Evolutionary conservation across 1,140 invertebrate genomes (phyloP).

Genomic region (Drosophila arawakana): DNA sequence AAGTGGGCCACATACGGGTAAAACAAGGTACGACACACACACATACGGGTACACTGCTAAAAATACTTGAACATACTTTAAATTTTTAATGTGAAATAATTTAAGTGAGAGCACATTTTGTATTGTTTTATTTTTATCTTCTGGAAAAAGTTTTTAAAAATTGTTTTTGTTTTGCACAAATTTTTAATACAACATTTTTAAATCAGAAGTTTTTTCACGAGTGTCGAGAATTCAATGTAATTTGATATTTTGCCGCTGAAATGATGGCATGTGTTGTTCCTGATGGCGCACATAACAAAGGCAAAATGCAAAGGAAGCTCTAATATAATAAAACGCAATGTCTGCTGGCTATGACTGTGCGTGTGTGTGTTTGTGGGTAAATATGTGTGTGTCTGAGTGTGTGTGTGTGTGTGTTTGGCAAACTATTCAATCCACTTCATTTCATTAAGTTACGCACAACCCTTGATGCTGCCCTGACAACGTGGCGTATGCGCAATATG

Average conservation of each 20-base stretch:
- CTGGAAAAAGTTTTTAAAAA: too few species aligned
- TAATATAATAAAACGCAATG: conserved; percentile 79
- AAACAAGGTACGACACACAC: conserved; percentile 17
- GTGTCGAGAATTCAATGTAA: conserved; percentile 51
- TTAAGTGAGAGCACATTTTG: too few species aligned
- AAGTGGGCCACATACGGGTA: conserved; percentile 43
- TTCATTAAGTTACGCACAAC: conserved; percentile 76
- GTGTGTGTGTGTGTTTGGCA: conserved; percentile 29
- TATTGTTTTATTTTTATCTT: too few species aligned
- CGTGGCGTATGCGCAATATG: conserved; percentile 73
- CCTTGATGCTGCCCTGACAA: conserved; percentile 62
- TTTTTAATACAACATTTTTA: too few species aligned
- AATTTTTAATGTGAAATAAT: too few species aligned
- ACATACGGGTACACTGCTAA: conserved; percentile 34
- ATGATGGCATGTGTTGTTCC: conserved; percentile 71
- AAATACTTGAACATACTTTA: too few species aligned
- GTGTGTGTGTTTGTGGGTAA: conserved; percentile 8
- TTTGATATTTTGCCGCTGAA: conserved; percentile 76
- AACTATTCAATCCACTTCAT: conserved; percentile 80
- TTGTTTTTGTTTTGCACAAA: too few species aligned
- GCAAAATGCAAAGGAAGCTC: conserved; percentile 42
- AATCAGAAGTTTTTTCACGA: too few species aligned
- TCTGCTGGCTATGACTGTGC: conserved; percentile 2
- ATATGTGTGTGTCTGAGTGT: conserved; percentile 27
- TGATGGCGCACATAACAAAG: conserved; percentile 58